Evolutionary conservation across 2,797 vertebrate genomes (phyloP).

Genomic region (Limnodromus scolopaceus): DNA sequence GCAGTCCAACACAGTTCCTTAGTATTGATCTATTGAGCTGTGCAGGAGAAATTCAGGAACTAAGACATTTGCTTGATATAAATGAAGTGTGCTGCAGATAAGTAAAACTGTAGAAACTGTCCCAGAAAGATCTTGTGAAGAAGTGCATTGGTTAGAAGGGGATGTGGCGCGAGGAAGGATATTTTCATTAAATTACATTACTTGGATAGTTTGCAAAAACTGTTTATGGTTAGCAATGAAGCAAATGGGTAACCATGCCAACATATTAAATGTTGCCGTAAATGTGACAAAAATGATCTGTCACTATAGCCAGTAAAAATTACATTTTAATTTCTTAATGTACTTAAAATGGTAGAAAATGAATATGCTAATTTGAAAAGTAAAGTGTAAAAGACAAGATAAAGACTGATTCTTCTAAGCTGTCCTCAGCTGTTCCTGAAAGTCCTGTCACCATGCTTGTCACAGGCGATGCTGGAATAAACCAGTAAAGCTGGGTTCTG

Average conservation of each 20-base stretch:
- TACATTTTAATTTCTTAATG: constrained; percentile 12
- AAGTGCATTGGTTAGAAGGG: not conserved
- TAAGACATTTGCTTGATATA: not conserved
- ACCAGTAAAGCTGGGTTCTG: not conserved
- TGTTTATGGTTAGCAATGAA: not conserved
- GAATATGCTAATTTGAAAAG: constrained; percentile 21
- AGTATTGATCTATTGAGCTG: not conserved
- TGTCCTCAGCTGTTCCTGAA: constrained; percentile 5
- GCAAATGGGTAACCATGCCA: constrained; percentile 30
- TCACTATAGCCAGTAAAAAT: not conserved
- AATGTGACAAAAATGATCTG: constrained; percentile 22
- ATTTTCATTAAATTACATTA: not conserved
- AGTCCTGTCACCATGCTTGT: not conserved
- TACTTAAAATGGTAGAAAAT: constrained; percentile 30
- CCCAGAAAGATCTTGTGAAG: not conserved
- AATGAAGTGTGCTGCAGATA: not conserved
- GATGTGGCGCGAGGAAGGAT: fast-evolving
- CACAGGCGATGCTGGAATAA: not conserved
- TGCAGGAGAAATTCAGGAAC: not conserved
- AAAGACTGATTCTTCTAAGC: not conserved
- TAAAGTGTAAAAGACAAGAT: constrained; percentile 31
- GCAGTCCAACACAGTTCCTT: not conserved
- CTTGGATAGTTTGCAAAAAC: not conserved
- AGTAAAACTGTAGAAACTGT: not conserved
- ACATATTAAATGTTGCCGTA: not conserved